A percentile compares a stretch with the other conserved stretches of the same genome.
These are phyloP conservation scores for Salminus brasiliensis DNA, from an alignment of 2,113 vertebrate species.

Conservation along the genomic window DNA sequence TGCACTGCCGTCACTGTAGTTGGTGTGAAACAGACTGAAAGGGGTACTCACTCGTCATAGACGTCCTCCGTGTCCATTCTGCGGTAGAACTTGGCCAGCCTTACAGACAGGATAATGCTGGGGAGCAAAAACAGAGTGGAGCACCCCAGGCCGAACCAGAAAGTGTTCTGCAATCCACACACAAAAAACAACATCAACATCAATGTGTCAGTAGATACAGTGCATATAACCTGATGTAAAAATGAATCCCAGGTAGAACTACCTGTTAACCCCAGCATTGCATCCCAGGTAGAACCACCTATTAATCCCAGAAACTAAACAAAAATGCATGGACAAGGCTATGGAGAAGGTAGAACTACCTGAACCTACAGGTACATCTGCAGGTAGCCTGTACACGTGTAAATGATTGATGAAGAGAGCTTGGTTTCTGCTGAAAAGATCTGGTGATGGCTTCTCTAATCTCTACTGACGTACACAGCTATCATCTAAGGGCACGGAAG, in stretches of 20 bases:
- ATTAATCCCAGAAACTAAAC: not conserved
- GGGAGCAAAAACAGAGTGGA: constrained; percentile 87
- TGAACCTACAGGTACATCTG: too few species aligned
- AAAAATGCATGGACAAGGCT: not conserved
- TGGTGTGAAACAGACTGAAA: not conserved
- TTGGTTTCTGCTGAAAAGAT: too few species aligned
- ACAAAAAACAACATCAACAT: too few species aligned
- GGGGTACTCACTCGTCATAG: constrained; percentile 90
- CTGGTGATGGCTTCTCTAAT: too few species aligned
- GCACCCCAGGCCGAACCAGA: constrained; percentile 94
- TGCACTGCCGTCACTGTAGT: not conserved
- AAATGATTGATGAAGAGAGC: too few species aligned
- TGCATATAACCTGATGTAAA: not conserved
- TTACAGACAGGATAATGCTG: constrained; percentile 89
- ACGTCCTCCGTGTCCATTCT: constrained; percentile 98
- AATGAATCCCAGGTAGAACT: too few species aligned
- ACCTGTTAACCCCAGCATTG: too few species aligned
- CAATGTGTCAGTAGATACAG: not conserved
- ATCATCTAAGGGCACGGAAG: too few species aligned
- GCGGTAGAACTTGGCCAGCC: constrained; percentile 93
- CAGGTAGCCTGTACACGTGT: too few species aligned
- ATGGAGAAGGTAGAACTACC: not conserved
- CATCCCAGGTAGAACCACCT: constrained; percentile 96
- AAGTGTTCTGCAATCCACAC: constrained; percentile 82
- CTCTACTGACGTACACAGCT: too few species aligned